phyloP scores from a whole-genome alignment of 2,888 invertebrate species.

The Xanthia togata region DNA sequence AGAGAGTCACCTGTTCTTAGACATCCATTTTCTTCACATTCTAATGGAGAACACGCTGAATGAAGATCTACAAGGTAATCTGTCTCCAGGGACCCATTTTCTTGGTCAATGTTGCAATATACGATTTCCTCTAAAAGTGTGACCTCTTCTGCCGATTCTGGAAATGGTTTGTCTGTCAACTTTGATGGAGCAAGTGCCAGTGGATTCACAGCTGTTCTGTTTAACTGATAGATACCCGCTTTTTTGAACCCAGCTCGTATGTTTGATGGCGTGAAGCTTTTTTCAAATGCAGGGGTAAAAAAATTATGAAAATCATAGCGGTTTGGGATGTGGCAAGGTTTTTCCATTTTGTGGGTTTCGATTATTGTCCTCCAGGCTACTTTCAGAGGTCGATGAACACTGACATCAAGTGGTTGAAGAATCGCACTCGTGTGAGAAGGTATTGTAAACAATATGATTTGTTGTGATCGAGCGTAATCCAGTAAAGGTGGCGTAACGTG shows the following conservation, averaged over 20 bases:
- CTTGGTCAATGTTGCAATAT: constrained; percentile 16
- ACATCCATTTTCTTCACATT: constrained; percentile 1
- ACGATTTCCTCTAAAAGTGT: constrained; percentile 17
- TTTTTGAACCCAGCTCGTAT: constrained; percentile 23
- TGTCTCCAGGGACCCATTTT: constrained; percentile 22
- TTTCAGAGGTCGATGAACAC: constrained; percentile 41
- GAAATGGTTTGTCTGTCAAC: constrained; percentile 12
- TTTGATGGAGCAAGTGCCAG: constrained; percentile 10
- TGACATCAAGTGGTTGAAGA: constrained; percentile 56
- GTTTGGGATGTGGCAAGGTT: constrained; percentile 31
- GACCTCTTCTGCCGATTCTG: constrained; percentile 18
- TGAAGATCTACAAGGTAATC: constrained; percentile 1
- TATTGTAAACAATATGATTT: constrained; percentile 58
- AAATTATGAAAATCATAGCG: constrained; percentile 45
- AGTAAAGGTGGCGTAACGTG: constrained; percentile 52
- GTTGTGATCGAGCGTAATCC: constrained; percentile 37
- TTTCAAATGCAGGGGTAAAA: constrained; percentile 48
- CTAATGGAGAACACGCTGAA: not conserved
- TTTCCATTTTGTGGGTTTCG: constrained; percentile 23
- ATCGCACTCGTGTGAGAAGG: constrained; percentile 55
- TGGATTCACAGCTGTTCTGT: constrained; percentile 21
- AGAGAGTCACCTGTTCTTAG: not conserved
- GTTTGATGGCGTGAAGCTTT: constrained; percentile 41
- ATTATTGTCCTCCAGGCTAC: constrained; percentile 34
- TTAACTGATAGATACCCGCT: constrained; percentile 18